phyloP scores from a whole-genome alignment of 2,888 invertebrate species.

The Bugula neritina region DNA sequence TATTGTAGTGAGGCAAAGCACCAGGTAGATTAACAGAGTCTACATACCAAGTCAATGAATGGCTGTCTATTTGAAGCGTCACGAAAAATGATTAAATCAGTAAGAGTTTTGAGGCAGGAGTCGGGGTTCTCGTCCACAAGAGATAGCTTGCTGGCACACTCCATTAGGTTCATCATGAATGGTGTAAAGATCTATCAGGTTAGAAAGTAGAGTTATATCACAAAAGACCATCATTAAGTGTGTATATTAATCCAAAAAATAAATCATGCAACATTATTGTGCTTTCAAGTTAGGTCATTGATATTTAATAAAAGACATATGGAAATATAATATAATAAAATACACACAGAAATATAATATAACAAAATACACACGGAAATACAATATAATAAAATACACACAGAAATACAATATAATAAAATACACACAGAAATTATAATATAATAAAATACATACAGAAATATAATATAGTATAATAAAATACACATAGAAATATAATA shows the following conservation, averaged over 20 bases:
- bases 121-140: constrained; percentile 66
- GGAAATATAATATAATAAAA: too few species aligned
- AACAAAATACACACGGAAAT: not conserved
- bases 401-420: not conserved
- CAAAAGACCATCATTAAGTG: too few species aligned
- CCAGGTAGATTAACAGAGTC: too few species aligned
- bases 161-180: constrained; percentile 66
- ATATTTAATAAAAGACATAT: too few species aligned
- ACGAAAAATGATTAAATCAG: constrained; percentile 74
- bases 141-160: constrained; percentile 64
- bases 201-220: not conserved
- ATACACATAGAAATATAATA: not conserved
- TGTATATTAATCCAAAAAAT: too few species aligned
- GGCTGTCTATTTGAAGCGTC: constrained; percentile 64
- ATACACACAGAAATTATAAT: too few species aligned
- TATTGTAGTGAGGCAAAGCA: too few species aligned
- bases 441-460: too few species aligned
- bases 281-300: too few species aligned
- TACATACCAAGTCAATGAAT: constrained; percentile 56
- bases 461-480: not conserved
- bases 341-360: not conserved
- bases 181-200: constrained; percentile 58
- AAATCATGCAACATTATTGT: too few species aligned
- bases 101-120: constrained; percentile 63
- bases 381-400: not conserved